Evolutionary conservation across 2,888 invertebrate genomes (phyloP).

Genomic region (Microchrysa polita): DNA sequence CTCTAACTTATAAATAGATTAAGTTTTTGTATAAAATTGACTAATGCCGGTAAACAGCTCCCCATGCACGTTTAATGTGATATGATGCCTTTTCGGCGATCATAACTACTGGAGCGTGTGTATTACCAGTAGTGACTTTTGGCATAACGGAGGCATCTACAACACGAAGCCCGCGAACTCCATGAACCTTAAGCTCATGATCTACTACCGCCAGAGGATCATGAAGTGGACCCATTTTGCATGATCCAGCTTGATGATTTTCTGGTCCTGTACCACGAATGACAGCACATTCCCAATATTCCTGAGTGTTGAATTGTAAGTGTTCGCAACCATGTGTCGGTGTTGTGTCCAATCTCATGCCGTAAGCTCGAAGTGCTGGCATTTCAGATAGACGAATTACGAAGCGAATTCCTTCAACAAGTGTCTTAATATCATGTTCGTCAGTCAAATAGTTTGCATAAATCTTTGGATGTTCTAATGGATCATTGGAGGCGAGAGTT

Average conservation of each 20-base stretch:
- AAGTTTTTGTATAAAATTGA: background rate
- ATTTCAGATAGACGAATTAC: constrained; percentile 77
- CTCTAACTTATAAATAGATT: constrained; percentile 2
- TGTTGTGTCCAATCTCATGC: constrained; percentile 78
- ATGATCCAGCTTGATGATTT: constrained; percentile 84
- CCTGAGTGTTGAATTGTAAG: constrained; percentile 75
- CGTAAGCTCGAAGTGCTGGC: constrained; percentile 72
- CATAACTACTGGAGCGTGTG: constrained; percentile 81
- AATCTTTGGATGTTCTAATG: constrained; percentile 83
- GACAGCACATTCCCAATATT: constrained; percentile 81
- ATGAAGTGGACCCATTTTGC: constrained; percentile 79
- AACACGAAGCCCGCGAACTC: constrained; percentile 74
- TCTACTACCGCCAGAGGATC: constrained; percentile 82
- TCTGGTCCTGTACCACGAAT: constrained; percentile 78
- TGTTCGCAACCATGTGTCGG: constrained; percentile 80
- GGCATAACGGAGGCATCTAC: constrained; percentile 86
- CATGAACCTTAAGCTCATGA: constrained; percentile 70
- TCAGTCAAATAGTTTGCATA: constrained; percentile 76
- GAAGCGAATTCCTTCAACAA: constrained; percentile 87
- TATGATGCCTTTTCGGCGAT: constrained; percentile 76
- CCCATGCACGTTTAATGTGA: constrained; percentile 63
- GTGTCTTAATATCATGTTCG: constrained; percentile 76
- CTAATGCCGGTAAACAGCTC: constrained; percentile 53
- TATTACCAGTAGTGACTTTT: constrained; percentile 78
- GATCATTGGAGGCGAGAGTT: constrained; percentile 79